Evolutionary conservation across 2,888 invertebrate species (phyloP), one percentile per base, ranked within the genome.

Genomic region (Diarsia mendica): DNA sequence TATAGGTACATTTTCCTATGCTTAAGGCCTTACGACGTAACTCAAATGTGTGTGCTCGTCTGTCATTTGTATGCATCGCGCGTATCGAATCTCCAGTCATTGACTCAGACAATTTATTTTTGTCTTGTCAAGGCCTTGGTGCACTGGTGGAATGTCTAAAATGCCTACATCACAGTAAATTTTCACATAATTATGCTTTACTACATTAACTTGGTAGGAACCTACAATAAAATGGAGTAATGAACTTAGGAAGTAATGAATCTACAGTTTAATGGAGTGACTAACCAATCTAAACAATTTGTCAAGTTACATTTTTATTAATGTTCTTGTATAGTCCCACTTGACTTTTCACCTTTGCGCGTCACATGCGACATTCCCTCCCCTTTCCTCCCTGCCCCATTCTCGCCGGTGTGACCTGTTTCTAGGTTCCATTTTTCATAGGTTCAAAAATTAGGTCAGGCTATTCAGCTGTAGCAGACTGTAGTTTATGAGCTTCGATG

Each of bases 21-120:
- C 28, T 28, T 28, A 28, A 28, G n/a, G n/a, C 20, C 63, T 63
- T 46, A 60, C 46, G 67, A 67, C 63, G 18, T 65, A 64, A 64
- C 39, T 65, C 48, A 11, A 44, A 75, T 68, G 51, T 73, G 39
- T 76, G 51, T 44, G 65, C 65, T 70, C 70, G 70, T 71, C 53
- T 60, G 28, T 69, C 70, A 82, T 87, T 83, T 83, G 77, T 83
- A 88, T 88, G 82, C 87, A 82, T 72, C 64, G 72, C 80, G 67
- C 65, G 79, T 72, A 60, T 82, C 68, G 75, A 74, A 87, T 84
- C 72, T 82, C 70, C 80, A 83, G 80, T 81, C 82, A 82, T 75
- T 88, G 89, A 89, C 80, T 86, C 77, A 75, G 63, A 63, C 75
- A 74, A 82, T 84, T 83, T 89, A 88, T 88, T 88, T 89, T 88